Evolutionary conservation across 2,888 invertebrate species (phyloP).

Genomic region (Sisyra terminalis): DNA sequence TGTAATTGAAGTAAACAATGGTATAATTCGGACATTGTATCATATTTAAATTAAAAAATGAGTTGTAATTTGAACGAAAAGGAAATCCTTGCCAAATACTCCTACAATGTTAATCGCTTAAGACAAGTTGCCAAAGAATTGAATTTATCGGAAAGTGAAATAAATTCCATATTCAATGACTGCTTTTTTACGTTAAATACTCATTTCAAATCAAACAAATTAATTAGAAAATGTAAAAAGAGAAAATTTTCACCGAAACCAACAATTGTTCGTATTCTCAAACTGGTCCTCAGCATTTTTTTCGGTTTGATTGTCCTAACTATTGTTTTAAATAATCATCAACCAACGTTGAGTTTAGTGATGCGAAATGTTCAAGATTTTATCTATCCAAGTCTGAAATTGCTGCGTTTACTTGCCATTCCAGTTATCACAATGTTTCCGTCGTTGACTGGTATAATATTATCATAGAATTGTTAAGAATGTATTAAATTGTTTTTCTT

Average conservation of each 20-base stretch:
- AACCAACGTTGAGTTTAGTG: slow-evolving; percentile 45
- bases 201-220: slow-evolving; percentile 12
- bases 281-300: slow-evolving; percentile 17
- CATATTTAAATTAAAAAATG: no score
- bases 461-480: neutral
- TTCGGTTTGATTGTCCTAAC: slow-evolving; percentile 25
- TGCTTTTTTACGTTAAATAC: slow-evolving; percentile 31
- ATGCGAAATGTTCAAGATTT: slow-evolving; percentile 60
- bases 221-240: neutral
- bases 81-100: slow-evolving; percentile 31
- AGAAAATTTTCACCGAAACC: neutral
- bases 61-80: slow-evolving; percentile 13
- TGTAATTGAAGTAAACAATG: no score
- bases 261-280: slow-evolving; percentile 11
- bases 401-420: slow-evolving; percentile 53
- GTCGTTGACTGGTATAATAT: slow-evolving; percentile 42
- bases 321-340: slow-evolving; percentile 35
- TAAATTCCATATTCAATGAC: slow-evolving; percentile 39
- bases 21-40: no score
- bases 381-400: slow-evolving; percentile 64
- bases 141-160: slow-evolving; percentile 43
- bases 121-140: slow-evolving; percentile 37
- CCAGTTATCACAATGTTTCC: slow-evolving; percentile 63
- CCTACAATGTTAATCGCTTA: slow-evolving; percentile 37
- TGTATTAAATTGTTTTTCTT: slow-evolving; percentile 8